Base-by-base conservation (phyloP, 1,140 invertebrate species). In the Nebria ingens region DNA sequence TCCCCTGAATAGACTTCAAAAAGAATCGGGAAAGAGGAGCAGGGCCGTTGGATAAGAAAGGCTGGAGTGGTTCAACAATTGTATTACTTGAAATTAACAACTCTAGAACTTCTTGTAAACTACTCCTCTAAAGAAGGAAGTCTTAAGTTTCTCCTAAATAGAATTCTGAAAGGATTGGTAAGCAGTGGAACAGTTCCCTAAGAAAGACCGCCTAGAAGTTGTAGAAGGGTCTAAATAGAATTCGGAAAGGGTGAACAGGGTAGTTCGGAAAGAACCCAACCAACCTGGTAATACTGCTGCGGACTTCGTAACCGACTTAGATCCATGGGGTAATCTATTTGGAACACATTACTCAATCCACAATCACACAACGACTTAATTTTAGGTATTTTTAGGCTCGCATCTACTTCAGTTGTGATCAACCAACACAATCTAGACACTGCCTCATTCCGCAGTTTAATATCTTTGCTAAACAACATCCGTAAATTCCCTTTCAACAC, bases 391-490 rank as follows among this genome's bases (percentile, higher is more conserved):
- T 76, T 66, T 42, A 69, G 55, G 23, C 56, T 49, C 0, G 68
- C 68, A 62, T 73, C 63, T 45, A 68, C 68, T 64, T 75, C 73
- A 51, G 64, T 63, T 1, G 66, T 64, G 17, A 79, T 60, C 6
- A 79, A 58, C 74, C 75, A 79, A 60, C 73, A 72, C 45, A 79
- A 55, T 45, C 77, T 62, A 49, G 71, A 73, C 42, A 74, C 60
- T 9, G 74, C 76, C 68, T 80, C 77, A 40, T 78, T 69, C 56
- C 76, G 62, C 9, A 71, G 58, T n/a, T 64, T 58, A 2, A 54
- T n/a, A 42, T 73, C 67, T 13, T 62, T 38, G n/a, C 68, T 63
- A 57, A 74, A 77, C 13, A 79, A 58, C n/a, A 77, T 59, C 38
- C 73, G 63, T 11, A 72, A 59, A 61, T 79, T 79, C n/a, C 73